phyloP scores from a whole-genome alignment of 2,888 invertebrate species.

The Rhagonycha fulva region DNA sequence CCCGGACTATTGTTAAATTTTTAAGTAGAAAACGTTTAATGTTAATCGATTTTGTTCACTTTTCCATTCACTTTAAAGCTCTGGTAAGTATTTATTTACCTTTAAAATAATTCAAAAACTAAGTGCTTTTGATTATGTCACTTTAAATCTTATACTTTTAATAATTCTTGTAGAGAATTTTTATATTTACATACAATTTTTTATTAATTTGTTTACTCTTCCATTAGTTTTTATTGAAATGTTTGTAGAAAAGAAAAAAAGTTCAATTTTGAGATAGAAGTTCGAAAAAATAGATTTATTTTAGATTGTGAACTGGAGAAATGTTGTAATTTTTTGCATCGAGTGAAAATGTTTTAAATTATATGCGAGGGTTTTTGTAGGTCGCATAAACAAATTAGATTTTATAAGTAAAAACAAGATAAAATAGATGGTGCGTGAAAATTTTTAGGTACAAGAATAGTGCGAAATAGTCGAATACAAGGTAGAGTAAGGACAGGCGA shows the following conservation, averaged over 20 bases:
- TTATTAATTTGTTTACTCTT: not conserved
- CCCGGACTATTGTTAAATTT: not conserved
- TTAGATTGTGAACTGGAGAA: not conserved
- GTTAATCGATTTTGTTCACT: not conserved
- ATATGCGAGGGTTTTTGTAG: not conserved
- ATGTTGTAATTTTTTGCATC: not conserved
- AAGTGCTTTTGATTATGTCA: not conserved
- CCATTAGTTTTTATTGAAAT: not conserved
- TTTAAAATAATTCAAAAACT: not conserved
- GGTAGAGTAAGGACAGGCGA: conserved; percentile 48
- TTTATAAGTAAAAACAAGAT: not conserved
- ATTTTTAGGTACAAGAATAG: conserved; percentile 14
- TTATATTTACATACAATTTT: too few species aligned
- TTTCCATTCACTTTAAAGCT: not conserved
- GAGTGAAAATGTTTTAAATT: not conserved
- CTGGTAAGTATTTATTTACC: not conserved
- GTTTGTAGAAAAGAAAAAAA: not conserved
- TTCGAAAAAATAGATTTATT: not conserved
- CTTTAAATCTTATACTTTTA: too few species aligned
- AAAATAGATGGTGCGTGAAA: conserved; percentile 18
- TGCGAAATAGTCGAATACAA: conserved; percentile 36
- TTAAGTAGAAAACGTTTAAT: not conserved
- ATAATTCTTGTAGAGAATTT: too few species aligned
- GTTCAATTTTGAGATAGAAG: not conserved
- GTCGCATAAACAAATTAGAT: not conserved